phyloP scores from a whole-genome alignment of 2,797 vertebrate species.

The Enteromius paludinosus region DNA sequence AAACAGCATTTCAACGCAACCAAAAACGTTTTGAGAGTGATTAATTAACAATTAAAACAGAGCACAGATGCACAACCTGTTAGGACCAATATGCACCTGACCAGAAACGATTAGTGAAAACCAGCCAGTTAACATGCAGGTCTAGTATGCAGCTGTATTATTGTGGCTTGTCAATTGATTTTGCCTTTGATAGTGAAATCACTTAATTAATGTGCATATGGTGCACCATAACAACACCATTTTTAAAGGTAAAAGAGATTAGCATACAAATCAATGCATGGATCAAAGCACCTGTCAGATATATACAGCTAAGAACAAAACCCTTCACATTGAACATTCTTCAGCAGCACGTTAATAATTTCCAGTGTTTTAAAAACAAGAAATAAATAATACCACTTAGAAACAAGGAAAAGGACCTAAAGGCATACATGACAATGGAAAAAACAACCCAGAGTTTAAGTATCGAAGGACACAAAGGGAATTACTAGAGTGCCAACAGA shows the following conservation, averaged over 20 bases:
- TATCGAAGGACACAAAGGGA: not conserved
- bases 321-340: constrained; percentile 5
- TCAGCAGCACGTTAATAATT: constrained; percentile 10
- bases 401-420: constrained; percentile 14
- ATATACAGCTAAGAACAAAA: constrained; percentile 20
- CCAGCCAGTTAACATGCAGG: constrained; percentile 8
- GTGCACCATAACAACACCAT: constrained; percentile 3
- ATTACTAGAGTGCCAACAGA: constrained; percentile 4
- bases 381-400: constrained; percentile 32
- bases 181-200: not conserved
- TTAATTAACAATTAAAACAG: constrained; percentile 9
- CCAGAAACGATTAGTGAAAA: constrained; percentile 17
- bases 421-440: not conserved
- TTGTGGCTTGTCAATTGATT: constrained; percentile 1
- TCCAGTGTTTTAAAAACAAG: constrained; percentile 6
- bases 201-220: constrained; percentile 19
- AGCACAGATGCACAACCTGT: constrained; percentile 21
- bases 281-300: constrained; percentile 24
- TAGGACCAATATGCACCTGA: constrained; percentile 14
- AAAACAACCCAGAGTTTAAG: not conserved
- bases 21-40: constrained; percentile 11
- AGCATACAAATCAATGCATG: constrained; percentile 19
- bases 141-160: not conserved
- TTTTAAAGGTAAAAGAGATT: constrained; percentile 25
- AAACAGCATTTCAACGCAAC: constrained; percentile 27